Evolutionary conservation across 2,113 vertebrate species (phyloP), one percentile per base, ranked within the genome.

Genomic region (Anhinga rufa): DNA sequence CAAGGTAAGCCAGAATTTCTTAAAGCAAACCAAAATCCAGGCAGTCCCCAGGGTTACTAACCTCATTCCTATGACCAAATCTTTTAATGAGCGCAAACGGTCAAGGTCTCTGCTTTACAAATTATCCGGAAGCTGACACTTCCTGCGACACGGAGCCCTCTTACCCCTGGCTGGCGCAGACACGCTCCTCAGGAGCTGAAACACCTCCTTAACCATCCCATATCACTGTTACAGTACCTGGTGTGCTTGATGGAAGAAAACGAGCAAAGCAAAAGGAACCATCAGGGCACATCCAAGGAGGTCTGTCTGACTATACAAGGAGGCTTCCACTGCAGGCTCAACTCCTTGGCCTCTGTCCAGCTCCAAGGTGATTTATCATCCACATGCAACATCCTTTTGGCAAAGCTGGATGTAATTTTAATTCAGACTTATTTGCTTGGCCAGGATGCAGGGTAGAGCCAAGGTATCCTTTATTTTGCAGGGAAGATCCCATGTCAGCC

Each of bases 141-240:
- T 48, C 40, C 65, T 3, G 1, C 0, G 2, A 29, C 71, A 55
- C 0, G 1, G 36, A 64, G 32, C 44, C 31, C 55, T 61, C 71
- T 19, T 12, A 38, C 6, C 29, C 42, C 46, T 18, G 26, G 19
- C n/a, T 55, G 46, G 46, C 26, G 29, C 18, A 19, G 51, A 42
- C 44, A 36, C 0, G 1, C 4, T 58, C 14, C 38, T 24, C 38
- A 8, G 42, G 49, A 58, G 44, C 2, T 0, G 32, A 36, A 34
- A 14, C 29, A 7, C 57, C 77, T 82, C 26, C 64, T 20, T 46
- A 54, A 34, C 34, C 3, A 1, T 14, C 34, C 21, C 38, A 15
- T 1, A 0, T 36, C 68, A 8, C 49, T 31, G 44, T 40, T 66
- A 7, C 44, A 24, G 40, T 5, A 55, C 58, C 42, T 25, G 20